Conservation (phyloP, 1,140 invertebrate genomes). For the Ylistrum balloti region DNA sequence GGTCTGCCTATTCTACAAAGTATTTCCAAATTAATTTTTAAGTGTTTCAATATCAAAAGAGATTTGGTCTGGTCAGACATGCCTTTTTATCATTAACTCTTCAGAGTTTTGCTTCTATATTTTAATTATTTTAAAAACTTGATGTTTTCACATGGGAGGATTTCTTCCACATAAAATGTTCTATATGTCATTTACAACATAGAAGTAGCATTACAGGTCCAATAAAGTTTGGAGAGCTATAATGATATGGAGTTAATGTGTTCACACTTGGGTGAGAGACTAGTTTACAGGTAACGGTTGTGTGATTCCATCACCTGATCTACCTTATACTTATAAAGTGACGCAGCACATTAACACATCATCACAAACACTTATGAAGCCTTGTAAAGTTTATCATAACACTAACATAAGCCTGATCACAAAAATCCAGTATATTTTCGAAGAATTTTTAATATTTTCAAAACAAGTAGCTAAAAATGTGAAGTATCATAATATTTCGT, state of each 20-base stretch:
- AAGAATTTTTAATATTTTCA: neutral
- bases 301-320: neutral
- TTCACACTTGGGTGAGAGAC: conserved; percentile 1
- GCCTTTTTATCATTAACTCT: no score
- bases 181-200: neutral
- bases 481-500: neutral
- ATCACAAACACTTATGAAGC: no score
- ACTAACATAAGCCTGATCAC: no score
- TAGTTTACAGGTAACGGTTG: conserved; percentile 8
- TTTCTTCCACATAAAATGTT: neutral
- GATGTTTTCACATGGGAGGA: neutral
- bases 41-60: no score
- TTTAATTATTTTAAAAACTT: neutral
- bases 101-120: neutral
- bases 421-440: neutral
- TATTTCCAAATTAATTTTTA: no score
- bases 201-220: neutral
- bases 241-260: neutral
- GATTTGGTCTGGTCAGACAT: no score
- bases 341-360: neutral
- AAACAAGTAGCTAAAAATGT: neutral
- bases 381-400: no score
- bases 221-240: neutral
- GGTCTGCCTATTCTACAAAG: no score
- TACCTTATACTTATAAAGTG: neutral